A percentile compares a stretch with the other conserved stretches of the same genome.
These are phyloP conservation scores for Mythimna vitellina DNA, from an alignment of 2,888 invertebrate genomes.

Conservation along the genomic window DNA sequence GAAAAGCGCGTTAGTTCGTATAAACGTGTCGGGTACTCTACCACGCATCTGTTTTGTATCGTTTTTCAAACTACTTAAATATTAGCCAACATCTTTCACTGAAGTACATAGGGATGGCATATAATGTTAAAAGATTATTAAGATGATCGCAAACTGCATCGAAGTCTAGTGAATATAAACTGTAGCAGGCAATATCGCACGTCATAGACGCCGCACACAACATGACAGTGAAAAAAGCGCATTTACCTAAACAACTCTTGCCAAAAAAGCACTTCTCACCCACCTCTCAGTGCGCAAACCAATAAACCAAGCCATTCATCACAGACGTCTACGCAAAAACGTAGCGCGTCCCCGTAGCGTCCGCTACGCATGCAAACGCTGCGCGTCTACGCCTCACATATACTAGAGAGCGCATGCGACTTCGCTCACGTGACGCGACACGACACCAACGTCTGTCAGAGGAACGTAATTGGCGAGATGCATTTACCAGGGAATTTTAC, in stretches of 20 bases:
- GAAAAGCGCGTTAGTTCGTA: background rate
- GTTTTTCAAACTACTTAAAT: background rate
- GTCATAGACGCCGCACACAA: too few relatives aligned
- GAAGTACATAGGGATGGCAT: background rate
- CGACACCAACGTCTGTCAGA: background rate
- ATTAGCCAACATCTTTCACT: background rate
- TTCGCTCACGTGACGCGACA: background rate
- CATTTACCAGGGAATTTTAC: background rate
- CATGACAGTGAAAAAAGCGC: background rate
- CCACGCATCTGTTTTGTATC: background rate
- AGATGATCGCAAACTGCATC: background rate
- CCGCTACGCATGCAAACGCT: constrained; percentile 20
- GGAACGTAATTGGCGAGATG: background rate
- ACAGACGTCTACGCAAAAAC: constrained; percentile 14
- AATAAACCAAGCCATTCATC: constrained; percentile 59
- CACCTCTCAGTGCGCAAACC: constrained; percentile 17
- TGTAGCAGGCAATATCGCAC: background rate
- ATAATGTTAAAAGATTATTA: too few relatives aligned
- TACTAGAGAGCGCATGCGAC: constrained; percentile 2
- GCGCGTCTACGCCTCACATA: background rate
- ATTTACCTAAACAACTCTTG: background rate
- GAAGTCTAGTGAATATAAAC: background rate
- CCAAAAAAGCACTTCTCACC: constrained; percentile 13
- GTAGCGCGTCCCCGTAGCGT: background rate
- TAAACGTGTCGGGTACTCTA: constrained; percentile 4